Percentiles rank a stretch among this genome's conserved stretches.
These are phyloP conservation scores for Eidolon helvum DNA, from an alignment of 2,113 vertebrate species.

Conservation along the genomic window DNA sequence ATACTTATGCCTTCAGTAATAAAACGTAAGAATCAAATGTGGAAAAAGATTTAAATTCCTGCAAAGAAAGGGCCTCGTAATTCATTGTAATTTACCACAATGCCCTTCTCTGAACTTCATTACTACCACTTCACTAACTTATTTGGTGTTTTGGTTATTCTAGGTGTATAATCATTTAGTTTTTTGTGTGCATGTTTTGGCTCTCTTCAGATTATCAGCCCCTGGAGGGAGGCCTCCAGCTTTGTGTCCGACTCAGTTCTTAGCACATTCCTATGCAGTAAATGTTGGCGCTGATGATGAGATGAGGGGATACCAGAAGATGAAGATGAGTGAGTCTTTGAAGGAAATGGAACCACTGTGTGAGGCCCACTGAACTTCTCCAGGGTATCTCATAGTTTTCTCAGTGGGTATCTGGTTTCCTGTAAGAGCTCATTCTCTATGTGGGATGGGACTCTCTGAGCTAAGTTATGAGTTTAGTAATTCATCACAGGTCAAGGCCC, in stretches of 20 bases:
- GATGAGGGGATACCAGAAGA: not conserved
- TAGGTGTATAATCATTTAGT: conserved; percentile 11
- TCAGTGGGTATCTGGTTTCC: not conserved
- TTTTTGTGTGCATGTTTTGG: not conserved
- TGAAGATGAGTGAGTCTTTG: not conserved
- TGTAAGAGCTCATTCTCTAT: not conserved
- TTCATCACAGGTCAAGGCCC: not conserved
- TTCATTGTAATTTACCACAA: not conserved
- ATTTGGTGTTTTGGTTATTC: not conserved
- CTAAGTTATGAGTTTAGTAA: not conserved
- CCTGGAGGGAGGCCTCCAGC: not conserved
- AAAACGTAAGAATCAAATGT: not conserved
- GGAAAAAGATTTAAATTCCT: conserved; percentile 20
- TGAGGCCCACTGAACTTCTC: not conserved
- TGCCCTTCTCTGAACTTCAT: not conserved
- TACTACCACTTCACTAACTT: not conserved
- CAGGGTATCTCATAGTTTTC: not conserved
- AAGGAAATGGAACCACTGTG: not conserved
- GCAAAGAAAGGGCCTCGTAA: not conserved
- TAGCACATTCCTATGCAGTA: not conserved
- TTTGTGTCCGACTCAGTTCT: not conserved
- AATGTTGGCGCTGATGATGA: not conserved
- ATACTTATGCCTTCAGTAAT: not conserved
- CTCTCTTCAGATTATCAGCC: not conserved
- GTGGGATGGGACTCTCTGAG: not conserved